Evolutionary conservation across 2,888 invertebrate species (phyloP), one percentile per base, ranked within the genome.

Genomic region (Drosophila sordidapex): DNA sequence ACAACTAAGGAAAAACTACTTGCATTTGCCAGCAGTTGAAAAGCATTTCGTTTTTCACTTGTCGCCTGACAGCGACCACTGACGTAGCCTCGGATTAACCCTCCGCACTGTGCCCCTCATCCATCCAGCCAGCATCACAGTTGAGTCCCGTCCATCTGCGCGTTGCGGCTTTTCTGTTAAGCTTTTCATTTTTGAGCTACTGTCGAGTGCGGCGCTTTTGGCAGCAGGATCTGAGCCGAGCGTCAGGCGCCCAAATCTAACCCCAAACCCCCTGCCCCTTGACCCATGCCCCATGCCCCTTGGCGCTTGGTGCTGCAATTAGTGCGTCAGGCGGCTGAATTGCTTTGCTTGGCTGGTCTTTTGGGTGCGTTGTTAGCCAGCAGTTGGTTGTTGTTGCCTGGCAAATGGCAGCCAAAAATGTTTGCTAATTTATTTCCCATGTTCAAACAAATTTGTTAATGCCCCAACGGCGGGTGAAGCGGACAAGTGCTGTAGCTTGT

Each of bases 381-480:
- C 27, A n/a, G 56, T 56, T 56, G 38, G 51, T 29, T 51, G 51
- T 57, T 31, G 54, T 65, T 33, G 58, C 35, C 61, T 79, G 77
- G 77, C 79, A 81, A 81, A 79, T 88, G 74, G 70, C 78, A 89
- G 70, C 87, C 82, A 91, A 87, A 90, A 91, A 91, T 91, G 91
- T 91, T 87, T 91, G 90, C 91, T 92, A 91, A 91, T 92, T 92
- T 91, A 91, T 91, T 91, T 91, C 82, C 84, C 90, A 91, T 91
- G 91, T 91, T 90, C 84, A 80, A 80, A 79, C 88, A 89, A 90
- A 89, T 89, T 90, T 90, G 85, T 89, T 82, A 87, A 84, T 87
- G 87, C 87, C 63, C 74, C 66, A 25, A 36, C 48, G 66, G 46
- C 48, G 63, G 38, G 21, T 40, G 59, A 54, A 33, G 27, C 52